These are phyloP conservation scores for Resseliella maxima DNA, from an alignment of 2,888 invertebrate species.

Conservation along the genomic window DNA sequence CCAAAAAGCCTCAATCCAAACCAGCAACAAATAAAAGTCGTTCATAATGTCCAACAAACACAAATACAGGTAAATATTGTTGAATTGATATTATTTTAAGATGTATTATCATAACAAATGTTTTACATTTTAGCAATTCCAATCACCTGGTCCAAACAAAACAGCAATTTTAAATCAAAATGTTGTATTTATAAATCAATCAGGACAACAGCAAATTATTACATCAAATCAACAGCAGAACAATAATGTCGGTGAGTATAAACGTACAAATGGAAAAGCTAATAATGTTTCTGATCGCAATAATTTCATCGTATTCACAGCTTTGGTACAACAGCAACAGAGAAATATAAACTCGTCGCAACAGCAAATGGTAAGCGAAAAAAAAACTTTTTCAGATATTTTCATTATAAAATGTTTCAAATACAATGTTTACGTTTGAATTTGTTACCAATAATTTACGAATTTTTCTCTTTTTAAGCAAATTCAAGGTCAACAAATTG, in stretches of 20 bases:
- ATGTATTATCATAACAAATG: neutral
- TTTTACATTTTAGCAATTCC: neutral
- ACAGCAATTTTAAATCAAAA: slow-evolving; percentile 25
- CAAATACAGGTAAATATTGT: slow-evolving; percentile 55
- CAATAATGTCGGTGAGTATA: slow-evolving; percentile 42
- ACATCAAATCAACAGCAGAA: neutral
- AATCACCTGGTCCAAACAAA: neutral
- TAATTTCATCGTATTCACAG: neutral
- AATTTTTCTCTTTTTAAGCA: neutral
- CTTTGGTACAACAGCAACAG: slow-evolving; percentile 1
- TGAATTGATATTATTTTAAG: too few species aligned
- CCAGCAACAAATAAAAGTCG: slow-evolving; percentile 59
- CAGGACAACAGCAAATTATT: slow-evolving; percentile 46
- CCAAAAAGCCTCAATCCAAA: slow-evolving; percentile 59
- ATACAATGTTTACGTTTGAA: too few species aligned
- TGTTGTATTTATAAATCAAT: slow-evolving; percentile 51
- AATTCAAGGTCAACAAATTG: slow-evolving; percentile 43
- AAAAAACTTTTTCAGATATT: neutral
- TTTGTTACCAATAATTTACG: neutral
- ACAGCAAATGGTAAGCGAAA: neutral
- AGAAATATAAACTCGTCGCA: slow-evolving; percentile 36
- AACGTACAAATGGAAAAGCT: too few species aligned
- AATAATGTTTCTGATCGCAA: too few species aligned
- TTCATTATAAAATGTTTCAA: too few species aligned
- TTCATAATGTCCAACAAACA: slow-evolving; percentile 58